Evolutionary conservation across 37 sponge, comb jelly and placozoan genomes (phyloP).

Genomic region (Cladorhizidae sp.): DNA sequence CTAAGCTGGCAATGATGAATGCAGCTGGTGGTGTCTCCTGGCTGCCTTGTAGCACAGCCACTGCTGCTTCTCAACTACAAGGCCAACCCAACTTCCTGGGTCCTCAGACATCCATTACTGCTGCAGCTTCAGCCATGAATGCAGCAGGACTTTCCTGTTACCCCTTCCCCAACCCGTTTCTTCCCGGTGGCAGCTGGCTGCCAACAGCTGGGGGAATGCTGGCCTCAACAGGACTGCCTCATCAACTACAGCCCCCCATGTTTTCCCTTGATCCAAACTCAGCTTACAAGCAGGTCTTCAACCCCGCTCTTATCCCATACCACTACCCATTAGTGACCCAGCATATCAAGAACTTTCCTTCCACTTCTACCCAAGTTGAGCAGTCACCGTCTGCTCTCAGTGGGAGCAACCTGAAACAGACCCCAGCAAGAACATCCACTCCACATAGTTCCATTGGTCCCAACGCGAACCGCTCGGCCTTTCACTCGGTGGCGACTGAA

Average conservation of each 20-base stretch:
- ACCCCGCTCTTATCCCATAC: background rate
- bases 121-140: background rate
- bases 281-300: slow-evolving; percentile 9
- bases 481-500: background rate
- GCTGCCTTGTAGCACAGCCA: no score
- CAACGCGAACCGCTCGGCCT: slow-evolving; percentile 3
- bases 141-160: background rate
- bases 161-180: slow-evolving; percentile 11
- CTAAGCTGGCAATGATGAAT: no score
- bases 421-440: background rate
- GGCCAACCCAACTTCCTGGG: background rate
- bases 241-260: background rate
- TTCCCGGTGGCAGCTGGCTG: slow-evolving; percentile 12
- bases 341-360: slow-evolving; percentile 2
- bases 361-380: background rate
- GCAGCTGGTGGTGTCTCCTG: no score
- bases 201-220: background rate
- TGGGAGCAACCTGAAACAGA: background rate
- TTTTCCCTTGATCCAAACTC: slow-evolving; percentile 3
- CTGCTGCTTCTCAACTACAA: background rate
- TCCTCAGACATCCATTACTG: background rate
- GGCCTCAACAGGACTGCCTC: slow-evolving; percentile 2
- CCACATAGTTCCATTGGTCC: background rate
- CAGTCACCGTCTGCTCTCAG: slow-evolving; percentile 10
- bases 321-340: slow-evolving; percentile 17